Conservation (phyloP, 2,797 vertebrate species). For the Salmo trutta region DNA sequence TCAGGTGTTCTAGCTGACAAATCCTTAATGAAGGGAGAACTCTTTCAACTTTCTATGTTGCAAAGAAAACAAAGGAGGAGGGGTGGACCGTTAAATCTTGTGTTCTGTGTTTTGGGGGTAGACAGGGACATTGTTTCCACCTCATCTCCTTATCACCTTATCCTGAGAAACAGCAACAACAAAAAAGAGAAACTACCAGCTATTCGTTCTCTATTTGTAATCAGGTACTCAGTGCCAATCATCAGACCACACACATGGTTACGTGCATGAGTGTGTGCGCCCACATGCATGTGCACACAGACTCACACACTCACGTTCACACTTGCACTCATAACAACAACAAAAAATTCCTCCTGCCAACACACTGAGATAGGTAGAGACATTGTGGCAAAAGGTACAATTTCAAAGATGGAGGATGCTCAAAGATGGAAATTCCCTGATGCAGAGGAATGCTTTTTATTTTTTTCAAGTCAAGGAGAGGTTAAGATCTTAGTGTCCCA, state of each 20-base stretch:
- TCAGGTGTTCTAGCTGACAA: background rate
- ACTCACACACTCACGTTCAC: slow-evolving; percentile 11
- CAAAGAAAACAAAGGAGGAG: slow-evolving; percentile 3
- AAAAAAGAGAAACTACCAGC: background rate
- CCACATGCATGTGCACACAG: background rate
- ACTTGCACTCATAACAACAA: slow-evolving; percentile 24
- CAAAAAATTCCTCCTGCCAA: slow-evolving; percentile 14
- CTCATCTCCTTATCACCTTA: slow-evolving; percentile 34
- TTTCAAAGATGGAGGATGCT: slow-evolving; percentile 49
- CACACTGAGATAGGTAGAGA: slow-evolving; percentile 33
- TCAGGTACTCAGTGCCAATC: background rate
- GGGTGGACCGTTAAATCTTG: slow-evolving; percentile 10
- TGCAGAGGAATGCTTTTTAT: slow-evolving; percentile 78
- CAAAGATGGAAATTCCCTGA: slow-evolving; percentile 55
- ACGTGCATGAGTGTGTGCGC: background rate
- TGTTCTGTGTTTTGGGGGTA: slow-evolving; percentile 23
- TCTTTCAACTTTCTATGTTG: background rate
- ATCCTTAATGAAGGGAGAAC: slow-evolving; percentile 13
- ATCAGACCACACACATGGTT: slow-evolving; percentile 15
- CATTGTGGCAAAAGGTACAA: slow-evolving; percentile 30
- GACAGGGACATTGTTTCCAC: slow-evolving; percentile 29
- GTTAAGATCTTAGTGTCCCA: slow-evolving; percentile 88
- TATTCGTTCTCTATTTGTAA: background rate
- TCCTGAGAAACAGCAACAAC: slow-evolving; percentile 34
- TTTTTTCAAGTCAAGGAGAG: slow-evolving; percentile 80